Evolutionary conservation across 1,140 invertebrate species (phyloP), one percentile per base, ranked within the genome.

Genomic region (Calosoma granatense): DNA sequence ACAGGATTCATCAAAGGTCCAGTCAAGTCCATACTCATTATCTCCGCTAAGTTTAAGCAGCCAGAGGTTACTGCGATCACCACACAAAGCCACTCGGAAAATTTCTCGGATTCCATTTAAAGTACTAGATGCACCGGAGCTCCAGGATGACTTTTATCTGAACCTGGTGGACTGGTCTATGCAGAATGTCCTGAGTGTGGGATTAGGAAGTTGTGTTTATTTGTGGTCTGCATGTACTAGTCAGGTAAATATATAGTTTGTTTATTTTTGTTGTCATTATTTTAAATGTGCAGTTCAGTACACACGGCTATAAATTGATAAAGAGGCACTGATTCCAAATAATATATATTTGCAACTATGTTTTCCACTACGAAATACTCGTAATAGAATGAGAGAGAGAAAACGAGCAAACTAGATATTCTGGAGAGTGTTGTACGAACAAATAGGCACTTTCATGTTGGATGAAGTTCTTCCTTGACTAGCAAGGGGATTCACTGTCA

Each of bases 101-200:
- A 98, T 98, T 63, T 95, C 94, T 0, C 83, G 94, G 69, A 95
- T 97, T 69, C 96, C 96, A 0, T 98, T 97, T 71, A 98, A 99
- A 78, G 86, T 97, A 0, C 77, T 99, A 9, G 97, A 99, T 74
- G 97, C 97, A 0, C 97, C 97, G 0, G 97, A 99, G 73, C 74
- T 99, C 20, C 96, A 98, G 75, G 97, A 99, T 73, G 97, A 99
- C 74, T 99, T 99, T 74, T 99, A 99, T 72, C 74, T 99, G 21
- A 99, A 99, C 75, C 78, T 99, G 56, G 97, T 99, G 3, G 97
- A 99, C 74, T 99, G 97, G 97, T 98, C 95, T 1, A 94, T 93
- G 3, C 94, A 97, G 72, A 99, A 99, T 76, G 94, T 99, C 3
- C 81, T 99, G 19, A 96, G 94, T 71, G 97, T 99, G n/a, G 97